A percentile compares a stretch with the other conserved stretches of the same genome.
These are phyloP conservation scores for Procambarus clarkii DNA, from an alignment of 1,140 invertebrate genomes.

Conservation along the genomic window DNA sequence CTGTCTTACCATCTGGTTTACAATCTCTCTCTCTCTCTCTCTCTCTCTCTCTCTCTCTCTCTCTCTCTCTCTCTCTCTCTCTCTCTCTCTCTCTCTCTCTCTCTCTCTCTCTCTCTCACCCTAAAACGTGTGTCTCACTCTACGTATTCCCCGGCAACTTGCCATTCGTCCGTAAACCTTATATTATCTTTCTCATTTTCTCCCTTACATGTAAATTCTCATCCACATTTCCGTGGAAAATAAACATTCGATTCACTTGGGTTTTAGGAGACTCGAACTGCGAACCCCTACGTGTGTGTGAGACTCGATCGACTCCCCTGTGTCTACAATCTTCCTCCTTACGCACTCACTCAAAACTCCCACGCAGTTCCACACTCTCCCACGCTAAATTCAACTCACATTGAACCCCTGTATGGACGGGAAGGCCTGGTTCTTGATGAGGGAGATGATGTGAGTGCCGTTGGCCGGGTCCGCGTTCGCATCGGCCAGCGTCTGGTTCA, in stretches of 20 bases:
- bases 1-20: too few relatives aligned
- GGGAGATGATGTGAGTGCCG: slow-evolving; percentile 83
- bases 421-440: slow-evolving; percentile 85
- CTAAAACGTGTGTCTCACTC: too few relatives aligned
- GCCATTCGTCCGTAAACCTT: too few relatives aligned
- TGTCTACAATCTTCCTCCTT: neutral
- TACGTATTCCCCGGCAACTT: neutral
- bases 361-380: neutral
- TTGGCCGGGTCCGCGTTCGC: slow-evolving; percentile 83
- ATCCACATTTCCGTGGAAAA: too few relatives aligned
- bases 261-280: too few relatives aligned
- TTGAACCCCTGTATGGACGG: slow-evolving; percentile 86
- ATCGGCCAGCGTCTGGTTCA: slow-evolving; percentile 82
- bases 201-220: too few relatives aligned
- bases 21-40: too few relatives aligned
- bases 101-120: slow-evolving; percentile 77
- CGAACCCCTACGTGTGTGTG: too few relatives aligned
- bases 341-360: neutral
- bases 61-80: too few relatives aligned
- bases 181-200: neutral
- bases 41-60: too few relatives aligned
- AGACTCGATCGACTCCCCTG: neutral
- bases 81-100: too few relatives aligned
- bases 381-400: slow-evolving; percentile 78
- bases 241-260: too few relatives aligned